Percentiles rank a stretch among this genome's conserved stretches.
These are phyloP conservation scores for Cervus canadensis DNA, from an alignment of 2,113 vertebrate genomes.

Conservation along the genomic window DNA sequence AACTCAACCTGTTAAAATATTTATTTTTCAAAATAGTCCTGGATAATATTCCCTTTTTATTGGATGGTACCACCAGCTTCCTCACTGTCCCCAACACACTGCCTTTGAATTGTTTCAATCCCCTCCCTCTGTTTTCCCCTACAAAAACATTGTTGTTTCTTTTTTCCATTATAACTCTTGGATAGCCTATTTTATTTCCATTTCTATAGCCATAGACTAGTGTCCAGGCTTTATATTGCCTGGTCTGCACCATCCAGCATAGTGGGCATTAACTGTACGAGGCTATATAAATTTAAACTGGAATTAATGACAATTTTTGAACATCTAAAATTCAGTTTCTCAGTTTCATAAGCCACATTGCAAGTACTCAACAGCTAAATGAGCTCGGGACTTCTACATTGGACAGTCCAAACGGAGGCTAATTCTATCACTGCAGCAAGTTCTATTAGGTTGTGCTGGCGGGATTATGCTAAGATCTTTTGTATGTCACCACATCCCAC, in stretches of 20 bases:
- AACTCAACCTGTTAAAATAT: not conserved
- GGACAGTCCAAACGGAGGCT: not conserved
- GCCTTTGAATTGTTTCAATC: conserved; percentile 9
- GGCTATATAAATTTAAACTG: not conserved
- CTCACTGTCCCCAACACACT: not conserved
- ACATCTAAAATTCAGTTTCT: not conserved
- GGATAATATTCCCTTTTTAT: not conserved
- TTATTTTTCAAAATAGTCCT: not conserved
- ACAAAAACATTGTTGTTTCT: not conserved
- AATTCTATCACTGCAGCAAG: not conserved
- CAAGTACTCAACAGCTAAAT: not conserved
- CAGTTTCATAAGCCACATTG: not conserved
- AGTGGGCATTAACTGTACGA: not conserved
- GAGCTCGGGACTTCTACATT: not conserved
- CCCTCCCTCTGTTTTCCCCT: not conserved
- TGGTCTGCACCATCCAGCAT: not conserved
- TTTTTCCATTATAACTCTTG: not conserved
- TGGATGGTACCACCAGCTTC: not conserved
- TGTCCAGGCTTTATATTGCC: not conserved
- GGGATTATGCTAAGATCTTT: not conserved
- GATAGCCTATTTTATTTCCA: not conserved
- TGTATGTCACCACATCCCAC: not conserved
- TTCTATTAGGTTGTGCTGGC: not conserved
- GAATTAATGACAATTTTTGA: not conserved
- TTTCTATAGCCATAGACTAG: not conserved